Evolutionary conservation across 2,797 vertebrate genomes (phyloP).

Genomic region (Ispidina lecontei): DNA sequence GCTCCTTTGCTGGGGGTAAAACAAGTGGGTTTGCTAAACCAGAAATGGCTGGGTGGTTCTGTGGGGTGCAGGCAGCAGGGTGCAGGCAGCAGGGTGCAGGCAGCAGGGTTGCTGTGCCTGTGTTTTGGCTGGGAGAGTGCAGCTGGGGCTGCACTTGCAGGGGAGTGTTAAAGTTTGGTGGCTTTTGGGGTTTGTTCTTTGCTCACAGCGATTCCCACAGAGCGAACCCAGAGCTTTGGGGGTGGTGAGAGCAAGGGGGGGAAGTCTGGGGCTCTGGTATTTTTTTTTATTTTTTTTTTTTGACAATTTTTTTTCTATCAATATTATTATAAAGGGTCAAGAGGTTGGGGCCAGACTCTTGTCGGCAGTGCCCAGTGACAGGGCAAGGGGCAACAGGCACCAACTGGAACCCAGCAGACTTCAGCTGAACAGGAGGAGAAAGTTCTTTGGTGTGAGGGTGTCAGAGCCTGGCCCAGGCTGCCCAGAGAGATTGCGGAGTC

Average conservation of each 20-base stretch:
- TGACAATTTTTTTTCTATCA: too few relatives aligned
- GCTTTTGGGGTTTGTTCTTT: background rate
- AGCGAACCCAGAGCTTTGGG: background rate
- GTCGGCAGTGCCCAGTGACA: too few relatives aligned
- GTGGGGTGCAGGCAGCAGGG: background rate
- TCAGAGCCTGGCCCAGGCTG: too few relatives aligned
- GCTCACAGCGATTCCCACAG: background rate
- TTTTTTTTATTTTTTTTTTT: background rate
- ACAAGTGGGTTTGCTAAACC: background rate
- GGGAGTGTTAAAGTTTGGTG: background rate
- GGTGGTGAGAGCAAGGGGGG: background rate
- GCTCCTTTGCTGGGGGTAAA: background rate
- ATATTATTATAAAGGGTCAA: too few relatives aligned
- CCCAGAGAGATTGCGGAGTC: too few relatives aligned
- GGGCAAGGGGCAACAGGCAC: too few relatives aligned
- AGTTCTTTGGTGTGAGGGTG: too few relatives aligned
- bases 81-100: too few relatives aligned
- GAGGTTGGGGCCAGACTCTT: too few relatives aligned
- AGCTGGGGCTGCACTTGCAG: background rate
- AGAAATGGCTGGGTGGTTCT: background rate
- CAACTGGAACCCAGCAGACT: too few relatives aligned
- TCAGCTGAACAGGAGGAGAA: too few relatives aligned
- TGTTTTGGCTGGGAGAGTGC: background rate
- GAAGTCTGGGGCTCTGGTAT: background rate
- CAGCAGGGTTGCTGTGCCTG: background rate